Evolutionary conservation across 2,797 vertebrate genomes (phyloP).

Genomic region (Macrochelys suwanniensis): DNA sequence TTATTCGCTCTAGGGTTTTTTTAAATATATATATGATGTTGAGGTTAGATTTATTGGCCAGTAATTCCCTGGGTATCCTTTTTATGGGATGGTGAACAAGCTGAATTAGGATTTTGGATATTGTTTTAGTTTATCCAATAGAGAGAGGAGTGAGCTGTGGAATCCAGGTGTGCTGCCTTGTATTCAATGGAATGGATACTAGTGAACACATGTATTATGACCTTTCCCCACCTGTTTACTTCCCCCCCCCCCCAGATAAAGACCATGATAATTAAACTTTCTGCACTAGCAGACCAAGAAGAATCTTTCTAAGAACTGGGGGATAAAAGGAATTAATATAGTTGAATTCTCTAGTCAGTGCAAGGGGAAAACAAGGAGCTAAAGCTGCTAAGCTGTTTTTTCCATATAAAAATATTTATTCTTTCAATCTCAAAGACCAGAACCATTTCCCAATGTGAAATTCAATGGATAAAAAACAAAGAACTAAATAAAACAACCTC

Average conservation of each 20-base stretch:
- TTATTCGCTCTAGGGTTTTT: background rate
- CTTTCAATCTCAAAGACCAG: background rate
- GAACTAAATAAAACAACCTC: background rate
- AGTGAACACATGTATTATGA: background rate
- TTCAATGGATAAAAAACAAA: background rate
- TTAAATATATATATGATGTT: background rate
- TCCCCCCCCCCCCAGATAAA: rapidly evolving
- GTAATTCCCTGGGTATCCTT: background rate
- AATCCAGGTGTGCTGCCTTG: background rate
- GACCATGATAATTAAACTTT: background rate
- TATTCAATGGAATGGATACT: background rate
- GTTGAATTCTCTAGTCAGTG: background rate
- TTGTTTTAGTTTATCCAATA: background rate
- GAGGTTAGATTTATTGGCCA: background rate
- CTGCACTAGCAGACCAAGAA: background rate
- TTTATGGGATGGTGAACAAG: background rate
- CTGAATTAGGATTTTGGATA: background rate
- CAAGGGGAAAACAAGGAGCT: background rate
- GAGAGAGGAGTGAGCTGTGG: background rate
- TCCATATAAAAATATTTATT: background rate
- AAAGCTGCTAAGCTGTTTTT: background rate
- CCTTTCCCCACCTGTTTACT: background rate
- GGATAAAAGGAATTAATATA: background rate
- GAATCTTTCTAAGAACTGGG: background rate
- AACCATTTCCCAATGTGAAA: background rate